Conservation (phyloP, 2,113 vertebrate species). For the Perca fluviatilis region DNA sequence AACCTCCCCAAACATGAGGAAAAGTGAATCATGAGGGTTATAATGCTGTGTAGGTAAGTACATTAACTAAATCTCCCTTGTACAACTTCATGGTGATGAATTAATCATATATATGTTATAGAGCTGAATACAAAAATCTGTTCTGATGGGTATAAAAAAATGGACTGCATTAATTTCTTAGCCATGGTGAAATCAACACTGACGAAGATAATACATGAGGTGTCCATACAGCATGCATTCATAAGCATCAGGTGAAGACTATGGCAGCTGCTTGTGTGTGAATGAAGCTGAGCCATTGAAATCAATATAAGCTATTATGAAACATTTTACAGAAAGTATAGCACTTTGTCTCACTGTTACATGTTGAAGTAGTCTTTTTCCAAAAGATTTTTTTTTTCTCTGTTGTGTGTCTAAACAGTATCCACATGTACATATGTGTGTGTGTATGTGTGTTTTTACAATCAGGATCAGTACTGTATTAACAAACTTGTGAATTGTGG, state of each 20-base stretch:
- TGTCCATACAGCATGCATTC: conserved; percentile 66
- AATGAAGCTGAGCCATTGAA: conserved; percentile 86
- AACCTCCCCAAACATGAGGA: conserved; percentile 11
- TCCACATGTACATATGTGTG: conserved; percentile 57
- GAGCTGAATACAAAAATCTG: conserved; percentile 55
- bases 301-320: conserved; percentile 87
- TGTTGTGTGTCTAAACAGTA: conserved; percentile 47
- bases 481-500: conserved; percentile 48
- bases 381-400: conserved; percentile 21
- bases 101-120: conserved; percentile 32
- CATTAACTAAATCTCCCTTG: conserved; percentile 32
- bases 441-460: conserved; percentile 71
- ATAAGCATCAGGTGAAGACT: conserved; percentile 67
- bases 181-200: conserved; percentile 47
- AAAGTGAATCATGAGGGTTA: conserved; percentile 9
- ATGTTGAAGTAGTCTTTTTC: conserved; percentile 64
- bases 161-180: conserved; percentile 48
- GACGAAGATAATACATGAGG: conserved; percentile 60
- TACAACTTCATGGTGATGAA: conserved; percentile 27
- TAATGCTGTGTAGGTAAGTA: conserved; percentile 4
- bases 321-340: conserved; percentile 78
- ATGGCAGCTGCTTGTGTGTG: conserved; percentile 62
- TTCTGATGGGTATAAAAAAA: conserved; percentile 60
- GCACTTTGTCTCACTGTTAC: conserved; percentile 73
- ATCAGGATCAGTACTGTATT: conserved; percentile 64